Percentiles rank a stretch among this genome's conserved stretches.
Conservation (phyloP, 2,888 invertebrate genomes). For the Eupithecia pulchellata region DNA sequence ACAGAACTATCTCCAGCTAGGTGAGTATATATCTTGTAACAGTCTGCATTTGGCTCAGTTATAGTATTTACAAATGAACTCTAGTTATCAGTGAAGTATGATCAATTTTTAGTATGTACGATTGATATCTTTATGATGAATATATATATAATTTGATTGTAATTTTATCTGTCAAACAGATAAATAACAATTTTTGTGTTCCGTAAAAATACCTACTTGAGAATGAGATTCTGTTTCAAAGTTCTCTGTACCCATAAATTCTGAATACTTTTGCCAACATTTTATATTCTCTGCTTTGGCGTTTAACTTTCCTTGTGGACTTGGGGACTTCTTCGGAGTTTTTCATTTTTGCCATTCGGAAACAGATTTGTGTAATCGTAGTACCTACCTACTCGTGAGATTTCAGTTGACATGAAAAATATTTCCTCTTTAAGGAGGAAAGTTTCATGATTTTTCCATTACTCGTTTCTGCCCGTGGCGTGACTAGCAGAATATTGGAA, state of each 20-base stretch:
- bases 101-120: too few relatives aligned
- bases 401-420: background rate
- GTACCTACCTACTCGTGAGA: background rate
- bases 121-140: too few relatives aligned
- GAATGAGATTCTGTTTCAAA: background rate
- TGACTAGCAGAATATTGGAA: background rate
- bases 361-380: background rate
- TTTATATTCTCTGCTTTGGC: slow-evolving; percentile 7
- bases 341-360: background rate
- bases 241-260: background rate
- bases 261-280: background rate
- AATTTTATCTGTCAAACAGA: too few relatives aligned
- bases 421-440: background rate
- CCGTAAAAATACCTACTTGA: too few relatives aligned
- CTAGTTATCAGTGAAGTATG: too few relatives aligned
- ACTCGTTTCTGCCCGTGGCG: background rate
- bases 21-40: too few relatives aligned
- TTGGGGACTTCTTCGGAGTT: slow-evolving; percentile 5
- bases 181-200: too few relatives aligned
- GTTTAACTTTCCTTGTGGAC: slow-evolving; percentile 8
- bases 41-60: too few relatives aligned
- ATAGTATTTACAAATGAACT: too few relatives aligned
- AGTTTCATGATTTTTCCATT: background rate
- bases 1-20: too few relatives aligned
- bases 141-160: too few relatives aligned